Percentiles rank a stretch among this genome's conserved stretches.
Evolutionary conservation across 2,888 invertebrate genomes (phyloP).

Genomic region (Chalcosyrphus nemorum): DNA sequence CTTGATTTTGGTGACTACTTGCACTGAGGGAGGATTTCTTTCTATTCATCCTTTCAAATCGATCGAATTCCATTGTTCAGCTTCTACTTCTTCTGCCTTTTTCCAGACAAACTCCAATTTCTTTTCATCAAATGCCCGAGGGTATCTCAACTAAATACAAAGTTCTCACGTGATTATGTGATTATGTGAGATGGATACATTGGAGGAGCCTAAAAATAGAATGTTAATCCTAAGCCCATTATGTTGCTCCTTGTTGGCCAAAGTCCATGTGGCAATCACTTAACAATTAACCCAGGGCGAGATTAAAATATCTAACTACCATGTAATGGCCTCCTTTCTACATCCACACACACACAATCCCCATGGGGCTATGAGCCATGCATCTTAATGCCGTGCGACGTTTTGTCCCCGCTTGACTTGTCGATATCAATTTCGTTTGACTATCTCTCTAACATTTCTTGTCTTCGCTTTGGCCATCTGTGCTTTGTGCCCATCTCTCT

Average conservation of each 20-base stretch:
- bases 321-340: slow-evolving; percentile 32
- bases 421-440: slow-evolving; percentile 59
- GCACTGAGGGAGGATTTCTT: no score
- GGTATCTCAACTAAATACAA: no score
- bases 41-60: no score
- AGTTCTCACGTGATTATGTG: no score
- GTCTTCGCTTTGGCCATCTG: slow-evolving; percentile 15
- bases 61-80: no score
- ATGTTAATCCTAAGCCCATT: background rate
- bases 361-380: slow-evolving; percentile 26
- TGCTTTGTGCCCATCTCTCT: slow-evolving; percentile 25
- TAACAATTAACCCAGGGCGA: slow-evolving; percentile 62
- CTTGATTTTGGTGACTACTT: no score
- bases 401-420: slow-evolving; percentile 66
- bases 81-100: no score
- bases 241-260: background rate
- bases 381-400: slow-evolving; percentile 55
- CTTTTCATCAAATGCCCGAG: no score
- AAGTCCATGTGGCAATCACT: slow-evolving; percentile 51
- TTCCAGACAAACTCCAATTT: no score
- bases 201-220: no score
- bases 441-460: slow-evolving; percentile 25
- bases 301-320: slow-evolving; percentile 45
- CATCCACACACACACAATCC: background rate
- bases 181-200: no score